Percentiles rank a stretch among this genome's conserved stretches.
These are phyloP conservation scores for Tetragonula carbonaria DNA, from an alignment of 2,888 invertebrate species.

Conservation along the genomic window DNA sequence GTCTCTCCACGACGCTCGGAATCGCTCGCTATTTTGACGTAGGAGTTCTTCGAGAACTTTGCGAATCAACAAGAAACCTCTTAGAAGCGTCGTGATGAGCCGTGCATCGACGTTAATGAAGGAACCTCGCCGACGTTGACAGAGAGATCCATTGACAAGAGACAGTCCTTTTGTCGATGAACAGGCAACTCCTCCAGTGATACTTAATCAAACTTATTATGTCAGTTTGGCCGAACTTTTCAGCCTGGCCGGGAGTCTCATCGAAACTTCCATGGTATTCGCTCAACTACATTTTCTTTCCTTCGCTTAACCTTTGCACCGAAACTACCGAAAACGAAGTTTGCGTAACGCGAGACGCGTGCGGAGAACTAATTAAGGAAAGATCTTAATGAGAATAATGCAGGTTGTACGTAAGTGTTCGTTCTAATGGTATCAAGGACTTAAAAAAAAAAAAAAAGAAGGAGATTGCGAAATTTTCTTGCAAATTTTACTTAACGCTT, in stretches of 20 bases:
- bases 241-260: constrained; percentile 46
- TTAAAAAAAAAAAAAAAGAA: neutral
- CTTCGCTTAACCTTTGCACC: neutral
- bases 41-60: constrained; percentile 50
- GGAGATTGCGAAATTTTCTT: neutral
- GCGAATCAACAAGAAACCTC: constrained; percentile 64
- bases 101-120: constrained; percentile 64
- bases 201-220: constrained; percentile 74
- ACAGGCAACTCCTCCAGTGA: constrained; percentile 57
- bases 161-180: constrained; percentile 63
- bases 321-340: neutral
- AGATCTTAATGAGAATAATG: neutral
- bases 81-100: constrained; percentile 59
- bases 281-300: constrained; percentile 24
- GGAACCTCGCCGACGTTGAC: constrained; percentile 48
- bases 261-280: constrained; percentile 63
- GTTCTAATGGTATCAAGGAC: constrained; percentile 11
- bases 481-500: neutral
- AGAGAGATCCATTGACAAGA: constrained; percentile 33
- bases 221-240: constrained; percentile 57
- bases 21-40: constrained; percentile 46
- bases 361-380: neutral
- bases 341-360: neutral
- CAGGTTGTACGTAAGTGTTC: neutral
- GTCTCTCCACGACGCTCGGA: constrained; percentile 43